A percentile compares a stretch with the other conserved stretches of the same genome.
Conservation (phyloP, 2,797 vertebrate genomes). For the Propithecus perrieri region DNA sequence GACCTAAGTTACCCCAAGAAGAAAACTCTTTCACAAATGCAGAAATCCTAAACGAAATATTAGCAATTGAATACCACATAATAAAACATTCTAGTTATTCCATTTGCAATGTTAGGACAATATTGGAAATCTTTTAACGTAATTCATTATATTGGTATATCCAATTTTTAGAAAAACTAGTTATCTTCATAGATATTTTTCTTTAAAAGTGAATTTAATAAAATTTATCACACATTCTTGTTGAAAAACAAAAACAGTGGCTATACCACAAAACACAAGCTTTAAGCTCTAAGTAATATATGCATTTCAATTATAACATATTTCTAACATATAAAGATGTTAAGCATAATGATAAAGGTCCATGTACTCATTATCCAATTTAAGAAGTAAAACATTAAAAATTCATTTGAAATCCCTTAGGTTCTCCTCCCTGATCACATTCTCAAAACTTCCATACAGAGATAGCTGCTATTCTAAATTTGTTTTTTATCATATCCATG, state of each 20-base stretch:
- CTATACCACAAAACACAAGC: not conserved
- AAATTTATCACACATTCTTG: not conserved
- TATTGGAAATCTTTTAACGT: not conserved
- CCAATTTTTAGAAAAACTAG: not conserved
- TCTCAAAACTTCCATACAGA: not conserved
- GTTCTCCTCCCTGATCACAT: not conserved
- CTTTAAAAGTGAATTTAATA: not conserved
- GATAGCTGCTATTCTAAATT: not conserved
- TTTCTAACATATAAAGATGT: not conserved
- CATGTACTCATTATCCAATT: not conserved
- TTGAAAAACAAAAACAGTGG: not conserved
- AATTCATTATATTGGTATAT: not conserved
- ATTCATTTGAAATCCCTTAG: not conserved
- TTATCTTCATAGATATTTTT: not conserved
- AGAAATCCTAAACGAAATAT: constrained; percentile 13
- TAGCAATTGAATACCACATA: not conserved
- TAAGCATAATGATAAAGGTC: not conserved
- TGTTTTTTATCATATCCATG: not conserved
- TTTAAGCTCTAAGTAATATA: not conserved
- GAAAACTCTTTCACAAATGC: not conserved
- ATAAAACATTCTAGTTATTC: not conserved
- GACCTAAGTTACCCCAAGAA: not conserved
- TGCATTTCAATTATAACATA: not conserved
- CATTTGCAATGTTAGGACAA: not conserved
- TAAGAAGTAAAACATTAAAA: constrained; percentile 33